Evolutionary conservation across 2,888 invertebrate species (phyloP), one percentile per base, ranked within the genome.

Genomic region (Drosophila rellima): DNA sequence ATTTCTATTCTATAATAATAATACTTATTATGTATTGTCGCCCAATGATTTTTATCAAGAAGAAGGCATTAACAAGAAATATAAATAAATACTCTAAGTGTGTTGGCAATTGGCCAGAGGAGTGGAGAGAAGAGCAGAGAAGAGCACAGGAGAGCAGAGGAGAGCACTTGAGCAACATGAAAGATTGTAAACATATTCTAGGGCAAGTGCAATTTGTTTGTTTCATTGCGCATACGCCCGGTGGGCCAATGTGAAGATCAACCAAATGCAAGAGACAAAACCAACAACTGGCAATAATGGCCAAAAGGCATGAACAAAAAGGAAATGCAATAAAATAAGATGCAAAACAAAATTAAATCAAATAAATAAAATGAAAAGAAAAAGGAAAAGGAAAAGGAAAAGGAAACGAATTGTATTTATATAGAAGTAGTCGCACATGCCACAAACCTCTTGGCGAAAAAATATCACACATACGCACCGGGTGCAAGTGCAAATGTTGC

Each of bases 21-120:
- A 35, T 15, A 23, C 11, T 69, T 8, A 40, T 44, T 47, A 37
- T 39, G 45, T 29, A 50, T 42, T 45, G 6, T 59, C 33, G 55
- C 33, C 56, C 74, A 74, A 74, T 74, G 74, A 62, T 70, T 70
- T 70, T 61, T 50, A 70, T 61, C 74, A 74, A 61, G 63, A 68
- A 61, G 63, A 68, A 63, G 62, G 37, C 42, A 20, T 20, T 6
- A 31, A 64, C 64, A 65, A 26, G 2, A 26, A 26, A 26, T 50
- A 64, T 73, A 51, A 69, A 69, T 50, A 61, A 63, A 70, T 62
- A 70, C 54, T 62, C 45, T 35, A 68, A 59, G n/a, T 56, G 20
- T 48, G 26, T 62, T 73, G 73, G 73, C 73, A 8, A 11, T 3
- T 2, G 3, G 73, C 73, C 73, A 51, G 61, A 18, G 2, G 40